Evolutionary conservation across 1,140 invertebrate genomes (phyloP).

Genomic region (Psilanteris sp.): DNA sequence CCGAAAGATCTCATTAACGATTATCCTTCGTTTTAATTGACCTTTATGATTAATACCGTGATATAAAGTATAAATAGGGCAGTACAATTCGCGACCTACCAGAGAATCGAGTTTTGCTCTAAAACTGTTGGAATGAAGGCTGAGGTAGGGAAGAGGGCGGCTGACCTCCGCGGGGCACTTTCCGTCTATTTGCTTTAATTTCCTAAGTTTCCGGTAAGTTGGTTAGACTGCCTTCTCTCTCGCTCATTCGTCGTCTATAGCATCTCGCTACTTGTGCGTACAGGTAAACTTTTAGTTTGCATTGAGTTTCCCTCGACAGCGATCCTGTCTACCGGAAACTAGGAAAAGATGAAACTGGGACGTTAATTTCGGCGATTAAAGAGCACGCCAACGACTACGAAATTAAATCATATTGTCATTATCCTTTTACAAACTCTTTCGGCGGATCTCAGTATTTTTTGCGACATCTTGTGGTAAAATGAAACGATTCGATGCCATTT

Average conservation of each 20-base stretch:
- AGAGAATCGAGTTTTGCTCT: conserved; percentile 43
- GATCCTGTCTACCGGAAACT: conserved; percentile 52
- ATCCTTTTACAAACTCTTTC: conserved; percentile 36
- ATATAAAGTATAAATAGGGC: conserved; percentile 22
- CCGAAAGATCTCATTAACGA: too few species aligned
- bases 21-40: conserved; percentile 1
- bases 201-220: conserved; percentile 68
- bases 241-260: conserved; percentile 15
- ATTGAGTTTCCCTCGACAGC: conserved; percentile 51
- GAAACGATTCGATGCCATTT: not conserved
- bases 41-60: conserved; percentile 17
- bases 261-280: conserved; percentile 61
- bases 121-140: conserved; percentile 12
- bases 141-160: conserved; percentile 14
- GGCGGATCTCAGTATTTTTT: conserved; percentile 7
- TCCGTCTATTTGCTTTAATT: conserved; percentile 71
- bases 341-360: conserved; percentile 58
- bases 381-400: conserved; percentile 40
- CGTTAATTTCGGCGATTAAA: conserved; percentile 64
- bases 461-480: not conserved
- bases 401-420: conserved; percentile 54
- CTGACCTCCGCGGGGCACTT: conserved; percentile 67
- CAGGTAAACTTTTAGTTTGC: conserved; percentile 60
- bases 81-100: conserved; percentile 14
- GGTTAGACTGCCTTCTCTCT: conserved; percentile 49